These are phyloP conservation scores for Vanessa tameamea DNA, from an alignment of 1,140 invertebrate species.

Conservation along the genomic window DNA sequence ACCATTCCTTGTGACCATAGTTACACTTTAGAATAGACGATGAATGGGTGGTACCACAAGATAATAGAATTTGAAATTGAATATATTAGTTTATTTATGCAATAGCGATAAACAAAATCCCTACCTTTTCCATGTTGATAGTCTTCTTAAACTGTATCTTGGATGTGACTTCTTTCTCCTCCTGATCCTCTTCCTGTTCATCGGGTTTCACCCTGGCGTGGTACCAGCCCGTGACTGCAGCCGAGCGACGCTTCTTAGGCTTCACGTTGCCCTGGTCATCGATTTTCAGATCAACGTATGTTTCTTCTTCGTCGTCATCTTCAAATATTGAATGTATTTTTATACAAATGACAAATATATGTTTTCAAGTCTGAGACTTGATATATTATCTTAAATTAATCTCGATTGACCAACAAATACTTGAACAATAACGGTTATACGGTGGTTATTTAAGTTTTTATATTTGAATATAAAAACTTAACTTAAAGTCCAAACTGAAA, in stretches of 20 bases:
- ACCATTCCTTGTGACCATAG: too few relatives aligned
- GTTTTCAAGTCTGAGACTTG: too few relatives aligned
- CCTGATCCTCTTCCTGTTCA: constrained; percentile 20
- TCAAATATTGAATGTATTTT: not conserved
- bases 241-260: constrained; percentile 52
- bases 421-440: too few relatives aligned
- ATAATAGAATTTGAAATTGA: too few relatives aligned
- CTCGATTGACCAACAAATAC: too few relatives aligned
- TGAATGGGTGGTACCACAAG: too few relatives aligned
- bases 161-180: constrained; percentile 51
- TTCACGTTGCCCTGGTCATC: constrained; percentile 72
- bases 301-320: constrained; percentile 80
- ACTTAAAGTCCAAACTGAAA: too few relatives aligned
- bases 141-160: constrained; percentile 73
- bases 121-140: constrained; percentile 70
- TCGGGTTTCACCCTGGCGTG: constrained; percentile 59
- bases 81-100: too few relatives aligned
- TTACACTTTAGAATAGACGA: too few relatives aligned
- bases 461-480: too few relatives aligned
- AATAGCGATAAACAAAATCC: not conserved
- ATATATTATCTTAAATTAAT: too few relatives aligned
- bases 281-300: constrained; percentile 78
- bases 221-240: constrained; percentile 56
- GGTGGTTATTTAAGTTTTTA: too few relatives aligned
- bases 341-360: constrained; percentile 22